A percentile compares a stretch with the other conserved stretches of the same genome.
These are phyloP conservation scores for Gadus chalcogrammus DNA, from an alignment of 2,113 vertebrate genomes.

Conservation along the genomic window DNA sequence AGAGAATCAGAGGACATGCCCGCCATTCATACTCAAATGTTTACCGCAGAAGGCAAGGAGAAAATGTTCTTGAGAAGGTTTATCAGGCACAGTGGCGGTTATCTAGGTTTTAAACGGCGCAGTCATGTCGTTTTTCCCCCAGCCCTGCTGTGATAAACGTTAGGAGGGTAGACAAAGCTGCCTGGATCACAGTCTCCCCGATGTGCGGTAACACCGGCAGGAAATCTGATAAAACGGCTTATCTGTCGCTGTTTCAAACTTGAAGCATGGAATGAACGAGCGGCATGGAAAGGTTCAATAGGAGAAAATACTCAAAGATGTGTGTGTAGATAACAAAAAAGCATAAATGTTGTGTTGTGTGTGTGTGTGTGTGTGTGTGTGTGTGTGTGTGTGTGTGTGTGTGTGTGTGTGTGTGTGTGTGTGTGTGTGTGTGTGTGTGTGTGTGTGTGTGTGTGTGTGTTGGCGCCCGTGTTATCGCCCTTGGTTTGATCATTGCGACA, in stretches of 20 bases:
- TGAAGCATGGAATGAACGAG: no score
- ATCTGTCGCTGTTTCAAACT: no score
- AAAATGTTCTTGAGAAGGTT: slow-evolving; percentile 3
- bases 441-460: slow-evolving; percentile 20
- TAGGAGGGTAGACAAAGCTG: slow-evolving; percentile 35
- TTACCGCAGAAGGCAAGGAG: no score
- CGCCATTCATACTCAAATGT: no score
- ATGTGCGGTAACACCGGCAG: background rate
- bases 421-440: slow-evolving; percentile 3
- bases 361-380: no score
- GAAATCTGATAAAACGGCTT: no score
- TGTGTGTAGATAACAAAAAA: no score
- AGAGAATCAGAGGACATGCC: no score
- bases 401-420: background rate
- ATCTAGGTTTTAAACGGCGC: slow-evolving; percentile 28
- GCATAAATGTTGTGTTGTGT: no score
- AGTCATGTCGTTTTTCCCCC: slow-evolving; percentile 4
- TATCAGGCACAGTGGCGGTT: slow-evolving; percentile 34
- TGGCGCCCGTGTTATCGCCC: slow-evolving; percentile 52
- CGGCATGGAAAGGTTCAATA: no score
- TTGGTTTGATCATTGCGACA: slow-evolving; percentile 54
- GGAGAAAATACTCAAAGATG: no score
- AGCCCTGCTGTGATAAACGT: slow-evolving; percentile 15
- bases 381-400: no score
- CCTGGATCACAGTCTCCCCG: slow-evolving; percentile 2